phyloP scores from a whole-genome alignment of 2,113 vertebrate genomes.

The Pleuronectes platessa region DNA sequence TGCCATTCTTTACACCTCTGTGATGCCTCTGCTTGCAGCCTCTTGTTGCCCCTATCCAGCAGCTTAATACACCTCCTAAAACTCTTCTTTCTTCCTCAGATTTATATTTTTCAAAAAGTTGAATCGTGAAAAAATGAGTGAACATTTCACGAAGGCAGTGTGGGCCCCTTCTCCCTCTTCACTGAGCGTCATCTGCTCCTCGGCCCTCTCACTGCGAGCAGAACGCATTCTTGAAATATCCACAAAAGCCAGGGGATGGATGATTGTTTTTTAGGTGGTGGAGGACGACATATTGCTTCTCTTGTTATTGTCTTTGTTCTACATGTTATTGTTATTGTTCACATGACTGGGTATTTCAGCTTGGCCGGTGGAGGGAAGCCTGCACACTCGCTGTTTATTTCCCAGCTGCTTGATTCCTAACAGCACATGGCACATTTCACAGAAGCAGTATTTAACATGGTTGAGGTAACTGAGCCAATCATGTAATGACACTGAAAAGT shows the following conservation, averaged over 20 bases:
- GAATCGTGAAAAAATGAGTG: not conserved
- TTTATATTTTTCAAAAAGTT: not conserved
- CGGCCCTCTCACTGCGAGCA: not conserved
- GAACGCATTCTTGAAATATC: not conserved
- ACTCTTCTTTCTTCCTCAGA: no score
- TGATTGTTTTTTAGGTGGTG: not conserved
- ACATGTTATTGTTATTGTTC: slow-evolving; percentile 1
- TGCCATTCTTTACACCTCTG: slow-evolving; percentile 11
- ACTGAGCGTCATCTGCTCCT: not conserved
- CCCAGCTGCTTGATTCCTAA: slow-evolving; percentile 1
- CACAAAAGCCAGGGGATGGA: not conserved
- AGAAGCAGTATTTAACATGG: slow-evolving; percentile 31
- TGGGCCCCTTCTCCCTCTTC: no score
- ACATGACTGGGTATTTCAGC: not conserved
- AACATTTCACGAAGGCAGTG: not conserved
- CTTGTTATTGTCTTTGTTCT: no score
- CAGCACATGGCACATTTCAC: slow-evolving; percentile 30
- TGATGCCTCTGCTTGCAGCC: not conserved
- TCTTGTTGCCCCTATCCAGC: no score
- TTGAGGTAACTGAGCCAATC: slow-evolving; percentile 14
- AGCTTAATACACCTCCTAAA: no score
- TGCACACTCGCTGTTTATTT: slow-evolving; percentile 11
- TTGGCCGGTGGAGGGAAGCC: not conserved
- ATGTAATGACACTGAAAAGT: slow-evolving; percentile 35
- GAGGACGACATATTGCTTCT: not conserved